These are phyloP conservation scores for Oscheius onirici DNA, from an alignment of 2,888 invertebrate genomes.

Conservation along the genomic window DNA sequence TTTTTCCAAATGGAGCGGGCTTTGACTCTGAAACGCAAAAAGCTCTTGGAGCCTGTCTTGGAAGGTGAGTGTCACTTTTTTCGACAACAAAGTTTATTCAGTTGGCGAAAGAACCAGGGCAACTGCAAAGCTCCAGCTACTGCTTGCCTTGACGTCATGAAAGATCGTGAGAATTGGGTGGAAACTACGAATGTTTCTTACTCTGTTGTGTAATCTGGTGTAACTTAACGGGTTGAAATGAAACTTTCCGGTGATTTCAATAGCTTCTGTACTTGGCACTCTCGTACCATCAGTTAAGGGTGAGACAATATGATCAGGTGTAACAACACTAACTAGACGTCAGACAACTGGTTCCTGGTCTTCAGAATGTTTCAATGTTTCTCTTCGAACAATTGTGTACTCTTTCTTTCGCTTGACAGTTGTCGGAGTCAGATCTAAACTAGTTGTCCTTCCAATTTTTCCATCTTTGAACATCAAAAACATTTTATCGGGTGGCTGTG, in stretches of 20 bases:
- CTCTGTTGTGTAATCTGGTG: background rate
- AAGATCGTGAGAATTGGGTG: constrained; percentile 18
- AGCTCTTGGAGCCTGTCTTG: constrained; percentile 16
- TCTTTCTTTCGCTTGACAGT: too few relatives aligned
- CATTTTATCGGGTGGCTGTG: too few relatives aligned
- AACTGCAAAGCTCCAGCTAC: constrained; percentile 29
- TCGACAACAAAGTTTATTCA: background rate
- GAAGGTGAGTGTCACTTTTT: background rate
- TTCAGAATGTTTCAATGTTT: too few relatives aligned
- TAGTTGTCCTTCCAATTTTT: background rate
- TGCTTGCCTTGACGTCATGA: constrained; percentile 16
- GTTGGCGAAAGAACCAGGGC: constrained; percentile 19
- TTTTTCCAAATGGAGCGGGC: constrained; percentile 25
- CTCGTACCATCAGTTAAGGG: background rate
- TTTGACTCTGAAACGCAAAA: constrained; percentile 27
- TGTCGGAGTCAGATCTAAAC: too few relatives aligned
- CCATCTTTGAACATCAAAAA: background rate
- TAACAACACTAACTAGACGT: constrained; percentile 17
- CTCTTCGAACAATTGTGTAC: too few relatives aligned
- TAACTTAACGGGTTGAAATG: background rate
- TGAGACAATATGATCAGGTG: constrained; percentile 16
- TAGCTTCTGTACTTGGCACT: background rate
- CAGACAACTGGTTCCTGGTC: constrained; percentile 9
- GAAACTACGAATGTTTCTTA: background rate
- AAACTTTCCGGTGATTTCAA: constrained; percentile 6